Conservation (phyloP, 2,797 vertebrate species). For the Oceanodroma leucorhoa region DNA sequence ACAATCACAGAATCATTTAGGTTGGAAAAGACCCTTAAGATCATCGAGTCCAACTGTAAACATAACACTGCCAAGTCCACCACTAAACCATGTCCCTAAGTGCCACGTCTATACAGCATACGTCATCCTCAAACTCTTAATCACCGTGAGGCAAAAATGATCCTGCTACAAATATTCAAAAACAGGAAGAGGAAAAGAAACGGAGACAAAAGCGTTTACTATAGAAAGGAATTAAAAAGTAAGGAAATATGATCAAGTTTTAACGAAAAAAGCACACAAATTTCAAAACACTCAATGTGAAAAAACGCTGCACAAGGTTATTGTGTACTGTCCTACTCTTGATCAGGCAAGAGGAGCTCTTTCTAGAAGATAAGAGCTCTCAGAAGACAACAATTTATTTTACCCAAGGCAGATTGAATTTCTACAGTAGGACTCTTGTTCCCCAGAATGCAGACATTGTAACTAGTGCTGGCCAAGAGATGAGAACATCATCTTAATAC, state of each 20-base stretch:
- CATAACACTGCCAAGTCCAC: neutral
- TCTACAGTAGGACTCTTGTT: neutral
- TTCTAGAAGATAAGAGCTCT: neutral
- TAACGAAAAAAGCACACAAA: neutral
- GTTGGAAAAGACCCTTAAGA: neutral
- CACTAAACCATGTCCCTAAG: neutral
- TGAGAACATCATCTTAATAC: neutral
- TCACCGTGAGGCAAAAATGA: neutral
- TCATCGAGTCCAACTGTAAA: neutral
- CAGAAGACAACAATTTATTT: neutral
- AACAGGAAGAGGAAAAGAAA: neutral
- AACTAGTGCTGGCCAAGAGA: neutral
- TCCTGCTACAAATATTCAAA: neutral
- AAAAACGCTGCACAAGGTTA: neutral
- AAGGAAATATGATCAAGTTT: neutral
- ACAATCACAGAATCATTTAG: neutral
- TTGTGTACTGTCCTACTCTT: neutral
- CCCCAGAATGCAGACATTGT: neutral
- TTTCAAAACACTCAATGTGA: neutral
- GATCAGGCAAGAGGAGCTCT: neutral
- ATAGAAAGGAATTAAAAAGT: neutral
- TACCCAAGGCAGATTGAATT: neutral
- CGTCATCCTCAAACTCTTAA: neutral
- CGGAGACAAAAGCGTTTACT: neutral
- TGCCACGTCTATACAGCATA: accelerated